phyloP scores from a whole-genome alignment of 92 coral and sea anemone genomes.

The Diadumene lineata region DNA sequence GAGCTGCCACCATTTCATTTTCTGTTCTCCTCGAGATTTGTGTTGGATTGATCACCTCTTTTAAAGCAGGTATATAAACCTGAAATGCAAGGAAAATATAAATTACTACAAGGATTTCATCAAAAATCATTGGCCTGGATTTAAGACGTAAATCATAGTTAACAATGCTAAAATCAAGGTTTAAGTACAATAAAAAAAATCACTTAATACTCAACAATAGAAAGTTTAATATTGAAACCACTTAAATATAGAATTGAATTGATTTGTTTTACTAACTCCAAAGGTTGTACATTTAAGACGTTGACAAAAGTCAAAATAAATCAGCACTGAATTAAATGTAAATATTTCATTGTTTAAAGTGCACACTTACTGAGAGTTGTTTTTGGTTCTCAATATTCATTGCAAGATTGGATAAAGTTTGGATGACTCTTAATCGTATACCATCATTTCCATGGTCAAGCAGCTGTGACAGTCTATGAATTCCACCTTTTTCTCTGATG shows the following conservation, averaged over 20 bases:
- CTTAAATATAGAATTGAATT: too few species aligned
- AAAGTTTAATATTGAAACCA: too few species aligned
- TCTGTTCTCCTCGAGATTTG: constrained; percentile 26
- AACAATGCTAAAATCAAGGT: too few species aligned
- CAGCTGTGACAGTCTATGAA: constrained; percentile 45
- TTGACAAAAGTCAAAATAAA: too few species aligned
- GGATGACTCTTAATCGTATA: constrained; percentile 57
- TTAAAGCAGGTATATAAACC: constrained; percentile 51
- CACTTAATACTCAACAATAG: too few species aligned
- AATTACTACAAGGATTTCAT: too few species aligned
- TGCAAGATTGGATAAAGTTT: constrained; percentile 71
- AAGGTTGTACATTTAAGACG: too few species aligned
- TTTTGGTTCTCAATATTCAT: constrained; percentile 72
- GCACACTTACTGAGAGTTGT: constrained; percentile 49
- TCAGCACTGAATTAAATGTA: neutral
- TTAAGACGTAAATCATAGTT: too few species aligned
- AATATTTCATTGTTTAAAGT: neutral
- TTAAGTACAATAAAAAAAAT: too few species aligned
- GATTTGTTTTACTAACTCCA: too few species aligned
- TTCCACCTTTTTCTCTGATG: constrained; percentile 63
- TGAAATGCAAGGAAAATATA: constrained; percentile 12
- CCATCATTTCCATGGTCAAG: constrained; percentile 35
- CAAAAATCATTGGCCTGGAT: too few species aligned
- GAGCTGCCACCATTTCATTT: constrained; percentile 33
- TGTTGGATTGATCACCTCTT: constrained; percentile 29